These are phyloP conservation scores for Chrysemys picta DNA, from an alignment of 2,113 vertebrate genomes.

Conservation along the genomic window DNA sequence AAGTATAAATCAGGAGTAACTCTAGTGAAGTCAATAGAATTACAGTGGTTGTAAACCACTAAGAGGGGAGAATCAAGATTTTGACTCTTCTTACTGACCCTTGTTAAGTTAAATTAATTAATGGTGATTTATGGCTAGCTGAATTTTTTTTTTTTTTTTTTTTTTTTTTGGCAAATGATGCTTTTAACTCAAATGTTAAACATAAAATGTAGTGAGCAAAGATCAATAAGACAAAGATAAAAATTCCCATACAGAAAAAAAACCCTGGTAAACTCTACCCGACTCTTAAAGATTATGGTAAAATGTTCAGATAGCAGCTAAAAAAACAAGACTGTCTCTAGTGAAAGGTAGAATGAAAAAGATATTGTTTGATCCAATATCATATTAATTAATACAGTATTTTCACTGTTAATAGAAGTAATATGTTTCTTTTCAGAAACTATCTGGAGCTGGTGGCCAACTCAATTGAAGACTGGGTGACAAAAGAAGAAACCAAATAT, in stretches of 20 bases:
- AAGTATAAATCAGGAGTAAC: neutral
- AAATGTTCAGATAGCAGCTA: neutral
- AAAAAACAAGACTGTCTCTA: neutral
- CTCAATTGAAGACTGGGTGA: slow-evolving; percentile 85
- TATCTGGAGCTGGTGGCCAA: slow-evolving; percentile 89
- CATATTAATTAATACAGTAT: neutral
- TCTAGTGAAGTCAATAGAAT: neutral
- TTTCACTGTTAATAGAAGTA: neutral
- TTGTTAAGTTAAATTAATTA: neutral
- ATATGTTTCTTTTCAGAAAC: slow-evolving; percentile 72
- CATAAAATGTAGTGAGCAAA: neutral
- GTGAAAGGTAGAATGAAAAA: neutral
- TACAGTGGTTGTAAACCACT: neutral
- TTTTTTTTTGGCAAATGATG: neutral
- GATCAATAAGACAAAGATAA: neutral
- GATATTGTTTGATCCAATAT: neutral
- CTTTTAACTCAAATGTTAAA: neutral
- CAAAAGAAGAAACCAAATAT: slow-evolving; percentile 84
- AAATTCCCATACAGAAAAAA: neutral
- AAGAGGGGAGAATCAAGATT: neutral
- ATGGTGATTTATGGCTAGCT: neutral
- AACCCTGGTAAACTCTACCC: neutral
- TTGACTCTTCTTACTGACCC: neutral
- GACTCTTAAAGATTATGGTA: neutral
- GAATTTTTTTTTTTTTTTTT: neutral